phyloP scores from a whole-genome alignment of 2,113 vertebrate species.

The Austrofundulus limnaeus region DNA sequence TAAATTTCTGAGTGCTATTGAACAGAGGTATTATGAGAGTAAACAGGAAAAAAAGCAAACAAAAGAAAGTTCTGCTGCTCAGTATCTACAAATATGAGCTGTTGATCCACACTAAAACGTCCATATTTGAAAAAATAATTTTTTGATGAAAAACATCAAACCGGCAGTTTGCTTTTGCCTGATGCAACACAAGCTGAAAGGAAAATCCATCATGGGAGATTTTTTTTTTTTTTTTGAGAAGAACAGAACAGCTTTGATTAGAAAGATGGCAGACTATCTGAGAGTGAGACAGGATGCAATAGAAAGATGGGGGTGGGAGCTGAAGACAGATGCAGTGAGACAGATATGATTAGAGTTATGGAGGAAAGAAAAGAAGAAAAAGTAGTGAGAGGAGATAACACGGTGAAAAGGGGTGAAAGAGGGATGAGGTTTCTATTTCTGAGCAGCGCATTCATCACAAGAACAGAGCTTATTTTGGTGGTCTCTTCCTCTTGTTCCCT shows the following conservation, averaged over 20 bases:
- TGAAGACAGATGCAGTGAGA: slow-evolving; percentile 41
- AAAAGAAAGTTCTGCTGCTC: not conserved
- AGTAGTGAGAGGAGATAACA: slow-evolving; percentile 43
- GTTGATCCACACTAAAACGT: slow-evolving; percentile 12
- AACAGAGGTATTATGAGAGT: slow-evolving; percentile 1
- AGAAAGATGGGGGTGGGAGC: slow-evolving; percentile 18
- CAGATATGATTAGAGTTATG: slow-evolving; percentile 42
- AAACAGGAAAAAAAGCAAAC: not conserved
- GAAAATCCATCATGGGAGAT: slow-evolving; percentile 59
- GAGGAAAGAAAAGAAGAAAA: slow-evolving; percentile 32
- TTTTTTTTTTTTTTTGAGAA: slow-evolving; percentile 68
- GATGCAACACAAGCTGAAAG: slow-evolving; percentile 23
- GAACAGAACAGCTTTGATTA: slow-evolving; percentile 72
- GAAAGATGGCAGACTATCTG: slow-evolving; percentile 59
- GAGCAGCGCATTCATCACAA: slow-evolving; percentile 68
- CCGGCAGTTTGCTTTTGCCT: slow-evolving; percentile 27
- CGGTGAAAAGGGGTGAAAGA: slow-evolving; percentile 57
- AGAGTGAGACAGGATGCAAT: slow-evolving; percentile 32
- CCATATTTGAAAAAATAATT: not conserved
- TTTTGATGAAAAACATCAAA: slow-evolving; percentile 35
- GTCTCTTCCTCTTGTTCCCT: slow-evolving; percentile 38
- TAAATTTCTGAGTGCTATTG: not conserved
- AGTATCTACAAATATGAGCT: not conserved
- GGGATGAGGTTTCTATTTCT: slow-evolving; percentile 73
- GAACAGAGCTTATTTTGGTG: slow-evolving; percentile 62